Conservation (phyloP, 2,113 vertebrate genomes). For the Cebus imitator region DNA sequence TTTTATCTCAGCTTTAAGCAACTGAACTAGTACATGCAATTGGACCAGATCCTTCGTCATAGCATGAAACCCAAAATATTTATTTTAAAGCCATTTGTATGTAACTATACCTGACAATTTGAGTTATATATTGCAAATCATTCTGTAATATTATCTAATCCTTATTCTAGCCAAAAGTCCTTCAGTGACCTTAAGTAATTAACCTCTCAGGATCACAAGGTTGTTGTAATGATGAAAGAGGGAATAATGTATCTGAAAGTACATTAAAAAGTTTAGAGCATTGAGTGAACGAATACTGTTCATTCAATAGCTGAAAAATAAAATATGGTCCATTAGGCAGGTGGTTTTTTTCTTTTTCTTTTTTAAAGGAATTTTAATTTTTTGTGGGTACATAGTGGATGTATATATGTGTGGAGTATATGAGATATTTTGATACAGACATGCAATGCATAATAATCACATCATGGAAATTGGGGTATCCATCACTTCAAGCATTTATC, state of each 20-base stretch:
- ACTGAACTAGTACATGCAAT: background rate
- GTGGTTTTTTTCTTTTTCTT: background rate
- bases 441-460: no score
- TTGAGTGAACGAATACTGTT: background rate
- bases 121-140: background rate
- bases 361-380: no score
- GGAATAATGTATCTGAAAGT: background rate
- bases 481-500: no score
- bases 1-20: constrained; percentile 21
- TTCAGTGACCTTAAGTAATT: background rate
- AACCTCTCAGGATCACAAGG: background rate
- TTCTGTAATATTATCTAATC: background rate
- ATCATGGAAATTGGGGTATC: no score
- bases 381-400: no score
- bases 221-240: background rate
- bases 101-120: background rate
- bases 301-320: background rate
- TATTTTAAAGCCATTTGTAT: background rate
- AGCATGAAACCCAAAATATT: background rate
- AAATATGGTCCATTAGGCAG: background rate
- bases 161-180: background rate
- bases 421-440: no score
- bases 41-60: background rate
- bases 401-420: no score
- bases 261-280: background rate